Conservation (phyloP, 35 echinoderm and acorn worm genomes). For the Anneissia japonica region DNA sequence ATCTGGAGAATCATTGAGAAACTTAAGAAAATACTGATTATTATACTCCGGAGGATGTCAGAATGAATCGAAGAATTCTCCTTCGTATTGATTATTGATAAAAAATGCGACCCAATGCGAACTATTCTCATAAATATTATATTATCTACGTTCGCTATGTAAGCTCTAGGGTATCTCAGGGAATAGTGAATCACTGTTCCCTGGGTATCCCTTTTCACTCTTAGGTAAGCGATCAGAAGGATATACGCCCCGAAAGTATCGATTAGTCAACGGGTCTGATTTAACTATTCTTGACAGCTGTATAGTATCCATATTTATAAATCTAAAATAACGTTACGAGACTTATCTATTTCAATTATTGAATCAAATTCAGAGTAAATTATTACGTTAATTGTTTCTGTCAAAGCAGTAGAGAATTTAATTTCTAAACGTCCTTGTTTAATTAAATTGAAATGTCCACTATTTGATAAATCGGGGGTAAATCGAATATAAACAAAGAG, state of each 20-base stretch:
- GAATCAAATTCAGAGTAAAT: no score
- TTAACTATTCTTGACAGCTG: not conserved
- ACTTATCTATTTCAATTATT: no score
- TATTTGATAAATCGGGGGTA: not conserved
- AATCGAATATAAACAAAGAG: no score
- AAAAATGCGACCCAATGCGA: not conserved
- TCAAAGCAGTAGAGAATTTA: slow-evolving; percentile 1
- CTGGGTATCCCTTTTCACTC: no score
- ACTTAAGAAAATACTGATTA: not conserved
- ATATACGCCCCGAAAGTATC: no score
- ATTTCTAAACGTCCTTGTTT: not conserved
- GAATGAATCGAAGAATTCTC: slow-evolving; percentile 29
- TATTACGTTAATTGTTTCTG: not conserved
- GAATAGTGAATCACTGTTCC: no score
- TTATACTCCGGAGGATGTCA: not conserved
- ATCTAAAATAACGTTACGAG: not conserved
- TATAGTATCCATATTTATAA: slow-evolving; percentile 18
- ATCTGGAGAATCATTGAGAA: not conserved
- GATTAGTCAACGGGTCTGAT: no score
- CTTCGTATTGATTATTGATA: not conserved
- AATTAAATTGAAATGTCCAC: not conserved
- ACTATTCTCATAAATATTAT: not conserved
- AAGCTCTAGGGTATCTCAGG: no score
- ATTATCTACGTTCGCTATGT: no score
- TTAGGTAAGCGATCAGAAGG: no score